These are phyloP conservation scores for Protosalanx chinensis DNA, from an alignment of 2,797 vertebrate genomes.

Conservation along the genomic window DNA sequence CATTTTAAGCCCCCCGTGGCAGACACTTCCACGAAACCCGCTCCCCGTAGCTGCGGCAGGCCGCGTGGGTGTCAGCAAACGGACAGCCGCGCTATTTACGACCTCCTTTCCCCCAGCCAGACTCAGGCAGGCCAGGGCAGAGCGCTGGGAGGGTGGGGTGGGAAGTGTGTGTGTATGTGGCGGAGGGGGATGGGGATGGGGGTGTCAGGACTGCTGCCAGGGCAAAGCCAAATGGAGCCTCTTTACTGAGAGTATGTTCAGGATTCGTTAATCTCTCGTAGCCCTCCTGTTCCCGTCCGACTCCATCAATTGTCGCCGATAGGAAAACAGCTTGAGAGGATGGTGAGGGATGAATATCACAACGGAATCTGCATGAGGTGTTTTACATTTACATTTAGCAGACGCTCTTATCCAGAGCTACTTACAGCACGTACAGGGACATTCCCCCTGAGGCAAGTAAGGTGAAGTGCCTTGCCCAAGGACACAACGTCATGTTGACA, in stretches of 20 bases:
- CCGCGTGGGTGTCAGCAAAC: too few relatives aligned
- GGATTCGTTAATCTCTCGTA: conserved; percentile 13
- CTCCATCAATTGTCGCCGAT: conserved; percentile 16
- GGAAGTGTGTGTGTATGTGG: conserved; percentile 10
- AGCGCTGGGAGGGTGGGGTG: too few relatives aligned
- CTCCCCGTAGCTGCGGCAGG: not conserved
- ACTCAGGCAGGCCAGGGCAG: not conserved
- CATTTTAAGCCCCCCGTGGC: conserved; percentile 39
- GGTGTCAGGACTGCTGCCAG: conserved; percentile 35
- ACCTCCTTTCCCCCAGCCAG: conserved; percentile 16
- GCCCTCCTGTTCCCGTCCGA: conserved; percentile 19
- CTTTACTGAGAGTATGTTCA: conserved; percentile 30
- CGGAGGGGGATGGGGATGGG: conserved; percentile 48
- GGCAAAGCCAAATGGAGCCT: conserved; percentile 38
- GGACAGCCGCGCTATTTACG: not conserved
- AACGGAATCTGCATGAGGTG: too few relatives aligned
- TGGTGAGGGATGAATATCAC: not conserved
- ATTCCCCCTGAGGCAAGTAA: too few relatives aligned
- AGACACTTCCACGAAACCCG: conserved; percentile 39
- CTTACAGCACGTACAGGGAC: too few relatives aligned
- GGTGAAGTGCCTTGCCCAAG: too few relatives aligned
- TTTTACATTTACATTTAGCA: too few relatives aligned
- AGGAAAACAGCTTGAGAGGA: not conserved
- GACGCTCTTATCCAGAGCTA: too few relatives aligned
- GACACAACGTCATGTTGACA: too few relatives aligned